Evolutionary conservation across 2,888 invertebrate species (phyloP).

Genomic region (Papilio gigon): DNA sequence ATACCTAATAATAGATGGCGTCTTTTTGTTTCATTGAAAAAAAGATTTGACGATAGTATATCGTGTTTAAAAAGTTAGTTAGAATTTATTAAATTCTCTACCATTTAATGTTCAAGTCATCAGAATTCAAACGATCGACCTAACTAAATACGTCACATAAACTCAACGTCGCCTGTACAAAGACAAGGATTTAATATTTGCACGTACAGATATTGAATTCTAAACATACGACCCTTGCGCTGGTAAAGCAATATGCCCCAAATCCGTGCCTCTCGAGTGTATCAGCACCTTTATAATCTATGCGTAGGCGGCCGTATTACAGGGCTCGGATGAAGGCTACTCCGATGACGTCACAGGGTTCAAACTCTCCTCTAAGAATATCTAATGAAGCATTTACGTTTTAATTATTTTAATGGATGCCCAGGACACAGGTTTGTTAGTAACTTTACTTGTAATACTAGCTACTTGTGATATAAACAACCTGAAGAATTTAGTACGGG

Average conservation of each 20-base stretch:
- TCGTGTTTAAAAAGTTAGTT: too few relatives aligned
- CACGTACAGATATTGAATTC: constrained; percentile 7
- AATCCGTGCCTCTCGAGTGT: not conserved
- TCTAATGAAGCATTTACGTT: not conserved
- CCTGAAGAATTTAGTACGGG: too few relatives aligned
- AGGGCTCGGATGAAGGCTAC: constrained; percentile 1
- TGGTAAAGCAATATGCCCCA: constrained; percentile 4
- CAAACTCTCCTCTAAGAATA: not conserved
- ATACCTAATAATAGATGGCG: too few relatives aligned
- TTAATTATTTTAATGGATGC: not conserved
- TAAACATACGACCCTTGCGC: not conserved
- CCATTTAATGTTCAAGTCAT: not conserved
- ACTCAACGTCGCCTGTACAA: not conserved
- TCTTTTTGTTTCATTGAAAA: too few relatives aligned
- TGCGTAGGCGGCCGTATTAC: constrained; percentile 17
- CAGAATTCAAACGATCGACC: not conserved
- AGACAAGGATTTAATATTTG: constrained; percentile 11
- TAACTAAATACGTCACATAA: not conserved
- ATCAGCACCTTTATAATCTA: constrained; percentile 23
- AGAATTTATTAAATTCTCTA: not conserved
- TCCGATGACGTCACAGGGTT: constrained; percentile 19
- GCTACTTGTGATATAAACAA: too few relatives aligned
- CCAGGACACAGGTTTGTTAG: too few relatives aligned
- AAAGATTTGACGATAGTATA: too few relatives aligned
- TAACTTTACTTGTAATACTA: too few relatives aligned